phyloP scores from a whole-genome alignment of 2,797 vertebrate genomes.

The Steatocranus sp. region DNA sequence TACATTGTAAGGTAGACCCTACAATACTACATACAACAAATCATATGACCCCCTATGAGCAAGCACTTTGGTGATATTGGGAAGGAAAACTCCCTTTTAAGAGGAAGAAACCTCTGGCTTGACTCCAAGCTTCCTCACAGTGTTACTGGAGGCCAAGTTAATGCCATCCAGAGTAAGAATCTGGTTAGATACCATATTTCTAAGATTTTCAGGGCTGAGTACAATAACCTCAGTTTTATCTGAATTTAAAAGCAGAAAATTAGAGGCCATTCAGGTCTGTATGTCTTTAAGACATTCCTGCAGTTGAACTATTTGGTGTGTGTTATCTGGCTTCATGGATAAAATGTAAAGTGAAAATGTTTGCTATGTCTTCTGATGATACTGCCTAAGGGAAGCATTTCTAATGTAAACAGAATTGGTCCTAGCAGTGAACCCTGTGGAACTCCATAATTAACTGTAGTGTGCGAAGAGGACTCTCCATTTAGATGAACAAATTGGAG shows the following conservation, averaged over 20 bases:
- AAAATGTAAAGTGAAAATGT: background rate
- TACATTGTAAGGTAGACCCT: background rate
- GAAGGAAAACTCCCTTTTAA: background rate
- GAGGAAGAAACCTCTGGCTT: background rate
- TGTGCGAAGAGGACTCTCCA: rapidly evolving
- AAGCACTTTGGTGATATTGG: background rate
- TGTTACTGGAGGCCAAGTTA: background rate
- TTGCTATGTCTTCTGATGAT: background rate
- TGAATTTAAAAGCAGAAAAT: background rate
- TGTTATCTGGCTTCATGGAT: background rate
- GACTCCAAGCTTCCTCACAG: background rate
- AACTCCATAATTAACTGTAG: background rate
- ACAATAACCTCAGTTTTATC: background rate
- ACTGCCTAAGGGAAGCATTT: background rate
- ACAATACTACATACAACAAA: background rate
- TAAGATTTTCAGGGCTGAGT: background rate
- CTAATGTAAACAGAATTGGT: background rate
- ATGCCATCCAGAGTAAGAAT: background rate
- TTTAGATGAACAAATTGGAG: background rate
- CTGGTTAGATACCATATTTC: background rate
- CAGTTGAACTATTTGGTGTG: rapidly evolving
- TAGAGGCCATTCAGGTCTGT: background rate
- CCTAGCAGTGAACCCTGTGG: background rate
- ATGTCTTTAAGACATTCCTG: background rate
- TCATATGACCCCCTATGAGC: background rate